Evolutionary conservation across 2,888 invertebrate species (phyloP), one percentile per base, ranked within the genome.

Genomic region (Lycocerus yunnanus): DNA sequence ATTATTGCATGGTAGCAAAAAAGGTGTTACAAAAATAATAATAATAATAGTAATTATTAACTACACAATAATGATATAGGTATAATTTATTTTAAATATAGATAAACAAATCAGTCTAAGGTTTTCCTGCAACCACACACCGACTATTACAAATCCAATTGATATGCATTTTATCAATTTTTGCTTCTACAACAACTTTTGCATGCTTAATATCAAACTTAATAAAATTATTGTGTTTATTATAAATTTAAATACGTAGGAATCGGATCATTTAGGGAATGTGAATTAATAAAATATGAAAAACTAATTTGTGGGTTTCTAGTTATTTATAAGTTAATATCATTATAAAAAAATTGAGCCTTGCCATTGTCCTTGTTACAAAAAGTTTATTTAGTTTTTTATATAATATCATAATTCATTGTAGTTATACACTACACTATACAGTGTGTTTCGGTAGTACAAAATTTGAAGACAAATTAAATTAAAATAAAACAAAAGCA

Each of bases 101-200:
- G 18, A 68, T 58, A 20, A 68, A 72, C 24, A 66, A 65, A 68
- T 69, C 60, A 60, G 69, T 69, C 69, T 27, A 66, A 66, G 27
- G 65, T 24, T 66, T 73, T 73, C 58, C 67, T 68, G 72, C 67
- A 61, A 14, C 61, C 20, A 58, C 43, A 67, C 15, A 69, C 60
- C 59, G 20, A 68, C 68, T 20, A 61, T 71, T 71, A 24, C 65
- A 65, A 24, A 58, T 15, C 24, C 43, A n/a, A 43, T 27, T 73
- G 73, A 73, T 72, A 72, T 72, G 72, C 72, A 63, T 68, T 72
- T 66, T 67, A 67, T 27, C 59, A 70, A 63, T 69, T 16, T 61
- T 71, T 16, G 43, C 43, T 43, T 43, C 43, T 43, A 43, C 43
- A 43, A 43, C 43, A 43, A 43, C 43, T 43, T 43, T 43, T 43